Evolutionary conservation across 1,140 invertebrate genomes (phyloP).

Genomic region (Triops cancriformis): DNA sequence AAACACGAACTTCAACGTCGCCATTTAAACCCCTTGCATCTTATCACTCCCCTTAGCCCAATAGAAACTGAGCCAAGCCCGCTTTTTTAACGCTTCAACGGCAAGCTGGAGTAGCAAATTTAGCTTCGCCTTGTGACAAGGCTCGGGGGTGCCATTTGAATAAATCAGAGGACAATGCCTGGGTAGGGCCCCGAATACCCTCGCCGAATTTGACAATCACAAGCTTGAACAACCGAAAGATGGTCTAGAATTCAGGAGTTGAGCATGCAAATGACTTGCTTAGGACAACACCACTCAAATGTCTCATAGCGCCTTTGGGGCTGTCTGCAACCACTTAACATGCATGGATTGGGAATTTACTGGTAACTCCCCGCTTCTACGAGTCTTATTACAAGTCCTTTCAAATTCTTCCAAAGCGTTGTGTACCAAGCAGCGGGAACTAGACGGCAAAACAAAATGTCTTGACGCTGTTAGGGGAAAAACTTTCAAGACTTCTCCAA

Average conservation of each 20-base stretch:
- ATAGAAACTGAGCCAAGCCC: neutral
- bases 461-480: no score
- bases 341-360: slow-evolving; percentile 13
- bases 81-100: slow-evolving; percentile 10
- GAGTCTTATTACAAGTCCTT: neutral
- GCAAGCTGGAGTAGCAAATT: neutral
- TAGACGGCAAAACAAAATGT: no score
- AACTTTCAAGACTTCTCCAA: neutral
- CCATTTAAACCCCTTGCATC: neutral
- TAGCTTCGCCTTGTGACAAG: neutral
- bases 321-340: slow-evolving; percentile 13
- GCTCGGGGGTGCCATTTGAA: neutral
- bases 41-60: slow-evolving; percentile 9
- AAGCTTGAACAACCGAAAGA: neutral
- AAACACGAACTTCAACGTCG: neutral
- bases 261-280: slow-evolving; percentile 10
- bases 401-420: neutral
- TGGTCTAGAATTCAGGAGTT: neutral
- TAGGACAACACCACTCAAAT: slow-evolving; percentile 5
- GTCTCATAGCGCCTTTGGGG: neutral
- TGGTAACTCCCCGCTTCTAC: neutral
- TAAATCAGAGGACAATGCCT: neutral
- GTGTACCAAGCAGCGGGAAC: neutral
- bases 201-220: neutral
- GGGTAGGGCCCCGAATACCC: neutral